phyloP scores from a whole-genome alignment of 2,797 vertebrate species.

The Hephaestus fuliginosus region DNA sequence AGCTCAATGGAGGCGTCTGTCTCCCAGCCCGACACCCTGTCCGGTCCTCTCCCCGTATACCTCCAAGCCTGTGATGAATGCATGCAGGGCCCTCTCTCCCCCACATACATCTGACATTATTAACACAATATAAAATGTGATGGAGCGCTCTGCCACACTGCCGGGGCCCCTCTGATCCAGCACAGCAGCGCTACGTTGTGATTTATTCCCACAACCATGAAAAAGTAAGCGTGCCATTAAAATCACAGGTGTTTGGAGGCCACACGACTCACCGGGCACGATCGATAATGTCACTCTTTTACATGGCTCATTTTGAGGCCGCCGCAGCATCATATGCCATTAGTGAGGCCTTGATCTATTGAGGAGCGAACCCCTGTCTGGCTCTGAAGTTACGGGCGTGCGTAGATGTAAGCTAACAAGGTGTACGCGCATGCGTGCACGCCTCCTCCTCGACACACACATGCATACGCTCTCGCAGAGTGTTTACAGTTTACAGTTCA shows the following conservation, averaged over 20 bases:
- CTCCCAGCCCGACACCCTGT: conserved; percentile 74
- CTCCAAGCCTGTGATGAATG: conserved; percentile 79
- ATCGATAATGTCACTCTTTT: conserved; percentile 87
- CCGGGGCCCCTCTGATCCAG: conserved; percentile 49
- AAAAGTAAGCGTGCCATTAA: conserved; percentile 86
- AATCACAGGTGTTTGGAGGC: conserved; percentile 85
- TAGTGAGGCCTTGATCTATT: conserved; percentile 82
- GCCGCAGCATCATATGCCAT: conserved; percentile 81
- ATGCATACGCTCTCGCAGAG: conserved; percentile 31
- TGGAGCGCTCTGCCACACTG: conserved; percentile 75
- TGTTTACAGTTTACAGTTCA: conserved; percentile 75
- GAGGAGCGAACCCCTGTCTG: conserved; percentile 67
- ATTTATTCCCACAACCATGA: conserved; percentile 84
- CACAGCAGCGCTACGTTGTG: conserved; percentile 62
- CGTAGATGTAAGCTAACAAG: conserved; percentile 67
- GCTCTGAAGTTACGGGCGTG: conserved; percentile 57
- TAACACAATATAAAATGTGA: conserved; percentile 87
- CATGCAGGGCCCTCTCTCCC: conserved; percentile 57
- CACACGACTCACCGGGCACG: conserved; percentile 69
- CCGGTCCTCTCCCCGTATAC: conserved; percentile 67
- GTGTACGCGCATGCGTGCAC: conserved; percentile 50
- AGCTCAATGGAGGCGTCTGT: conserved; percentile 83
- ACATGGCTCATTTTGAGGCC: conserved; percentile 82
- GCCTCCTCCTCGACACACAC: conserved; percentile 34
- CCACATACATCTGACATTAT: conserved; percentile 82